Evolutionary conservation across 2,113 vertebrate species (phyloP).

Genomic region (Indicator indicator): DNA sequence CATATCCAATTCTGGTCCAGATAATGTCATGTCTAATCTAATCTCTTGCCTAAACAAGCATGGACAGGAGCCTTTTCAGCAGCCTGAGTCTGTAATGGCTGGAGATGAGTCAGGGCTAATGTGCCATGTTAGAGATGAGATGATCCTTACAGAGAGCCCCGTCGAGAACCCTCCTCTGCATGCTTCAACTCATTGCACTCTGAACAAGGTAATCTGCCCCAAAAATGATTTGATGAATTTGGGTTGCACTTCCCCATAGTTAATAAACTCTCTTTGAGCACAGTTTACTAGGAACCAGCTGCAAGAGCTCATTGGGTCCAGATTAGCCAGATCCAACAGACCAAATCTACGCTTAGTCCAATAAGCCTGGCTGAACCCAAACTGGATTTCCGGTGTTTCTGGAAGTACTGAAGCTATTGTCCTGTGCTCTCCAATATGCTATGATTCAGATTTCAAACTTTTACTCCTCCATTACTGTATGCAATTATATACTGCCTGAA

Average conservation of each 20-base stretch:
- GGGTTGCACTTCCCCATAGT: neutral
- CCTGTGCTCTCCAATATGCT: neutral
- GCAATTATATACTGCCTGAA: neutral
- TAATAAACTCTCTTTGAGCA: neutral
- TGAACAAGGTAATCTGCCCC: neutral
- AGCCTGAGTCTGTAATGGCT: neutral
- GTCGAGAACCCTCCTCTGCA: neutral
- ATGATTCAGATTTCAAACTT: neutral
- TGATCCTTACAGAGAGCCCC: neutral
- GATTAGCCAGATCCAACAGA: neutral
- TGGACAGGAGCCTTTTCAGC: neutral
- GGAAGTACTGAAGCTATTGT: neutral
- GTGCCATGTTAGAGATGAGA: neutral
- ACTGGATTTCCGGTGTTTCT: neutral
- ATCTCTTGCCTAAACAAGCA: neutral
- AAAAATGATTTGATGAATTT: neutral
- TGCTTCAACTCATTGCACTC: neutral
- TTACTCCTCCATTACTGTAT: fast-evolving
- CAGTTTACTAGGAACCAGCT: neutral
- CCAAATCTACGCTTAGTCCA: neutral
- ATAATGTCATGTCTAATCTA: neutral
- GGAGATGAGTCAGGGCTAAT: neutral
- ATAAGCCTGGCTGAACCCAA: neutral
- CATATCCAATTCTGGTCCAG: neutral
- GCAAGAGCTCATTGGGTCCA: neutral